These are phyloP conservation scores for Bombus sibiricus DNA, from an alignment of 1,140 invertebrate genomes.

Conservation along the genomic window DNA sequence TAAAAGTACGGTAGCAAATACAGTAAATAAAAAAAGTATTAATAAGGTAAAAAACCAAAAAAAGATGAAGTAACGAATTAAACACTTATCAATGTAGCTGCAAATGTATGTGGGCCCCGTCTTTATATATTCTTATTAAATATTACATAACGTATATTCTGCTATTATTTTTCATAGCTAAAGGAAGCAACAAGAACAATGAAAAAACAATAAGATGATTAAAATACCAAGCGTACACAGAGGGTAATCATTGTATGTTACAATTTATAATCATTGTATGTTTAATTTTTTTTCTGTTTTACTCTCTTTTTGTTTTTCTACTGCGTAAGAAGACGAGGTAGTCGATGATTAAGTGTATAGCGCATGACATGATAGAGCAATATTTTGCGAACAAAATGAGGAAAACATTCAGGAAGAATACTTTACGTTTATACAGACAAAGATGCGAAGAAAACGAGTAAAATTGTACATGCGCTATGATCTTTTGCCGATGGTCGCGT, in stretches of 20 bases:
- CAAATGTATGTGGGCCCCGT: conserved; percentile 75
- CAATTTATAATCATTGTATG: conserved; percentile 61
- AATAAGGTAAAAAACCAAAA: conserved; percentile 66
- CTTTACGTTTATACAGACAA: not conserved
- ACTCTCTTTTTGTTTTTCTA: conserved; percentile 57
- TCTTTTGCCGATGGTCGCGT: conserved; percentile 40
- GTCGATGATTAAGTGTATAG: conserved; percentile 31
- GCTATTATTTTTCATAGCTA: conserved; percentile 80
- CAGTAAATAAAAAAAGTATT: conserved; percentile 65
- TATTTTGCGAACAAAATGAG: not conserved
- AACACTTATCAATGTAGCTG: conserved; percentile 75
- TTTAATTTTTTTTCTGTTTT: conserved; percentile 62
- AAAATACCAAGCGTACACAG: conserved; percentile 51
- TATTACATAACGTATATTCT: conserved; percentile 81
- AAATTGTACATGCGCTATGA: conserved; percentile 50
- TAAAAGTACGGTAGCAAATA: conserved; percentile 71
- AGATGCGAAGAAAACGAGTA: not conserved
- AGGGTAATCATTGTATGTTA: conserved; percentile 56
- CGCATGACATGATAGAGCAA: conserved; percentile 4
- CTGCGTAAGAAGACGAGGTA: conserved; percentile 20
- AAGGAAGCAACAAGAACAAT: conserved; percentile 59
- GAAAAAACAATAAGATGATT: conserved; percentile 33
- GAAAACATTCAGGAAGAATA: not conserved
- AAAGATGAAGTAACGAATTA: conserved; percentile 64
- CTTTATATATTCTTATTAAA: conserved; percentile 81